Evolutionary conservation across 2,797 vertebrate genomes (phyloP).

Genomic region (Gallirallus australis): DNA sequence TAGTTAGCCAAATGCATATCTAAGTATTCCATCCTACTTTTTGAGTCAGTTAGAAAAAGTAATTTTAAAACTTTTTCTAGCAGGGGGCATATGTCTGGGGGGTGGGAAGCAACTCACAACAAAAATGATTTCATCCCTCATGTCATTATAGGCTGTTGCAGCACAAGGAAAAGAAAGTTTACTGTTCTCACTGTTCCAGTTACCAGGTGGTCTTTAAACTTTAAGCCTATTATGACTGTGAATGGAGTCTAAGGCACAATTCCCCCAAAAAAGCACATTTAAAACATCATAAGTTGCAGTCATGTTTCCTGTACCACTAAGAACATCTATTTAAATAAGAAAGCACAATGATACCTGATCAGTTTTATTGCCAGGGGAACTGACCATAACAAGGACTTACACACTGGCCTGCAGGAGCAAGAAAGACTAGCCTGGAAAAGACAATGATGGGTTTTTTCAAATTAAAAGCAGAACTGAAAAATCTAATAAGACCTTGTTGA

Average conservation of each 20-base stretch:
- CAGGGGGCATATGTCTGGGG: background rate
- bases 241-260: background rate
- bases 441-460: constrained; percentile 49
- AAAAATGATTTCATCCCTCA: background rate
- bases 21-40: background rate
- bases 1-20: background rate
- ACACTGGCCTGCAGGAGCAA: constrained; percentile 34
- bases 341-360: background rate
- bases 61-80: background rate
- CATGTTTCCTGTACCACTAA: background rate
- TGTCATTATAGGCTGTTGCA: background rate
- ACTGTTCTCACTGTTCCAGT: background rate
- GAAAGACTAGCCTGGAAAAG: constrained; percentile 60
- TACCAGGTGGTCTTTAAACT: background rate
- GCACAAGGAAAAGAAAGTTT: background rate
- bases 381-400: constrained; percentile 57
- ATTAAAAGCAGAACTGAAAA: constrained; percentile 72
- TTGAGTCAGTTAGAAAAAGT: background rate
- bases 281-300: background rate
- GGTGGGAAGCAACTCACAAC: too few relatives aligned
- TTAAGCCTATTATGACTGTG: background rate
- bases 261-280: background rate
- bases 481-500: constrained; percentile 65
- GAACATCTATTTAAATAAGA: background rate
- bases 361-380: background rate